Evolutionary conservation across 64 coral and sea anemone genomes (phyloP).

Genomic region (Porites australiensis): DNA sequence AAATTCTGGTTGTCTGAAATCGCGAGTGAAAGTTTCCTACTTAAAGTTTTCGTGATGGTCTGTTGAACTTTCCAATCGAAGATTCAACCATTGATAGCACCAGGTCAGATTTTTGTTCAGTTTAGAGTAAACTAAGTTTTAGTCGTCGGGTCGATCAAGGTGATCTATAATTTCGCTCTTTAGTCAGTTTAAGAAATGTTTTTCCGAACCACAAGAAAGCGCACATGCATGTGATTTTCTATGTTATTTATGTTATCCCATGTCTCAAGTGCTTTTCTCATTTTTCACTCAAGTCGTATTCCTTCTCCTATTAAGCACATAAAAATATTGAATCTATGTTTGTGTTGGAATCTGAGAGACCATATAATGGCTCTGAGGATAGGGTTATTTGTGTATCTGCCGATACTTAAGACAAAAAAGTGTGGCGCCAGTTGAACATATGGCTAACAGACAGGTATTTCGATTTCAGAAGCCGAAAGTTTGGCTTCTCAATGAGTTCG

Average conservation of each 20-base stretch:
- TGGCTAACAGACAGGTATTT: constrained; percentile 7
- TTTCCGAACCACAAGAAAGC: neutral
- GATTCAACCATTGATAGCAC: neutral
- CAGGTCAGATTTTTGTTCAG: neutral
- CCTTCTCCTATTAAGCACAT: neutral
- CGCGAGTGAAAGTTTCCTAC: neutral
- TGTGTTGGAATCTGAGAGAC: constrained; percentile 10
- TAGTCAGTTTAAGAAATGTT: neutral
- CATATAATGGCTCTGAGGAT: neutral
- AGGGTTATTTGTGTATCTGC: neutral
- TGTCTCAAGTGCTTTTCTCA: neutral
- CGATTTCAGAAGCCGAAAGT: neutral
- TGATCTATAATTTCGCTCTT: constrained; percentile 5
- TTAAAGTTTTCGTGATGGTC: neutral
- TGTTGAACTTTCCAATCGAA: constrained; percentile 1
- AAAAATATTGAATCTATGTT: constrained; percentile 4
- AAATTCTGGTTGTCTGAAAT: neutral
- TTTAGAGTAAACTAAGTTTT: neutral
- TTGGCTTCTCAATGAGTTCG: neutral
- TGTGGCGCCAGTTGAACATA: neutral
- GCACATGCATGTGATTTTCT: neutral
- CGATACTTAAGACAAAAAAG: constrained; percentile 10
- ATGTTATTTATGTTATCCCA: constrained; percentile 10
- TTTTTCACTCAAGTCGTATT: constrained; percentile 1
- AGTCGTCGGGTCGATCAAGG: neutral